Evolutionary conservation across 1,140 invertebrate species (phyloP).

Genomic region (Hermetia illucens): DNA sequence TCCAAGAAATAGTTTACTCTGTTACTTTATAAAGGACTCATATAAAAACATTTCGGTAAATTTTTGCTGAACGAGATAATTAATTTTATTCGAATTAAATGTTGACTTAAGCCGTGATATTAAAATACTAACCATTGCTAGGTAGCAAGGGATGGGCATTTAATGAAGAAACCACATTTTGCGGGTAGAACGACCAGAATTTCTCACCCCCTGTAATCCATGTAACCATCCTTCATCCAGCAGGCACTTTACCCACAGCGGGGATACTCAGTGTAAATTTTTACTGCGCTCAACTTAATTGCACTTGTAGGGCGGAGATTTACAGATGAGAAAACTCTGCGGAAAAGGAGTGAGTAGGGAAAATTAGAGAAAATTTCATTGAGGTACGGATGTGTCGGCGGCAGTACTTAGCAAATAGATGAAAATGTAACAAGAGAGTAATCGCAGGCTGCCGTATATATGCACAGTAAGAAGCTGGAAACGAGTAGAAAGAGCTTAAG

Average conservation of each 20-base stretch:
- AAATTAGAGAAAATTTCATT: conserved; percentile 1
- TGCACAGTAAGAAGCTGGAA: no score
- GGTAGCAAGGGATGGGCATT: no score
- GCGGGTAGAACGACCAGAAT: no score
- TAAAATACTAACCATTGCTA: background rate
- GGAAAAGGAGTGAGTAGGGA: background rate
- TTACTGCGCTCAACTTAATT: background rate
- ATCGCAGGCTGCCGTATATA: no score
- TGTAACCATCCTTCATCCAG: no score
- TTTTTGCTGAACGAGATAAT: conserved; percentile 1
- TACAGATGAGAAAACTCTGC: background rate
- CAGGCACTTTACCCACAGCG: no score
- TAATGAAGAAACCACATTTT: no score
- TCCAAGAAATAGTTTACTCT: no score
- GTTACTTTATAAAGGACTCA: no score
- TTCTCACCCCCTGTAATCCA: no score
- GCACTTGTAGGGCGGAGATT: background rate
- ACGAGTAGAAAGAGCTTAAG: background rate
- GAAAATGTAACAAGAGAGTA: no score
- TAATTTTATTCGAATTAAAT: conserved; percentile 4
- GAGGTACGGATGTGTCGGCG: background rate
- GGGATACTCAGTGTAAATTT: background rate
- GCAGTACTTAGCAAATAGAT: background rate
- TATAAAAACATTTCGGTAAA: conserved; percentile 4
- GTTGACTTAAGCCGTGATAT: conserved; percentile 1